Percentiles rank a stretch among this genome's conserved stretches.
Evolutionary conservation across 2,797 vertebrate species (phyloP).

Genomic region (Hybognathus amarus): DNA sequence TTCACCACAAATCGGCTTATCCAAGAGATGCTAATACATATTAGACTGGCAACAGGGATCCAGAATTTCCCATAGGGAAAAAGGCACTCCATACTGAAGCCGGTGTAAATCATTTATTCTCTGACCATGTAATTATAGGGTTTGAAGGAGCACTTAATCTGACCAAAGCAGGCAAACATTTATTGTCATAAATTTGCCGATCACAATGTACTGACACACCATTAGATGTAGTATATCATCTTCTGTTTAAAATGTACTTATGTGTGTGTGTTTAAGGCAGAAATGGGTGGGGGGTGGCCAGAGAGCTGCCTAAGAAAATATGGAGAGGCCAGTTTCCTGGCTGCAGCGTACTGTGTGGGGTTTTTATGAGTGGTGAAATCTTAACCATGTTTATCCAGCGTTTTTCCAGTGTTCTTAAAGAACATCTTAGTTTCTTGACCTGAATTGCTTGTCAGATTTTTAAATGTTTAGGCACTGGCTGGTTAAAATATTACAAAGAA

Average conservation of each 20-base stretch:
- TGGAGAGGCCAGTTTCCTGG: conserved; percentile 54
- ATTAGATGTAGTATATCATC: conserved; percentile 24
- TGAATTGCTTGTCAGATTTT: not conserved
- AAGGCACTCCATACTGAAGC: not conserved
- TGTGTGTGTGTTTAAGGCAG: conserved; percentile 24
- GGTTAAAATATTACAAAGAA: not conserved
- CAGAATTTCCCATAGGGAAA: conserved; percentile 4
- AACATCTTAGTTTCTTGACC: conserved; percentile 40
- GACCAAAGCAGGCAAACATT: conserved; percentile 32
- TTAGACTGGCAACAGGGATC: conserved; percentile 2
- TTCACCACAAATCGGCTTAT: conserved; percentile 35
- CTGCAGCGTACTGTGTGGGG: conserved; percentile 38
- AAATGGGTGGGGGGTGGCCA: conserved; percentile 23
- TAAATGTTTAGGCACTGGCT: conserved; percentile 16
- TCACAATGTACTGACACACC: conserved; percentile 5
- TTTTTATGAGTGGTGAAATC: conserved; percentile 54
- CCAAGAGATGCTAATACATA: conserved; percentile 8
- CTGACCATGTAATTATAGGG: conserved; percentile 30
- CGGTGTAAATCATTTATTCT: conserved; percentile 28
- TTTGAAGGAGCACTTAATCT: conserved; percentile 31
- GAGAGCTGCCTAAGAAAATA: conserved; percentile 50
- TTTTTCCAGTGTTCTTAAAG: conserved; percentile 44
- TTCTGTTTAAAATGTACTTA: conserved; percentile 6
- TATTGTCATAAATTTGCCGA: conserved; percentile 31
- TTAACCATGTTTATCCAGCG: conserved; percentile 51